Evolutionary conservation across 2,113 vertebrate species (phyloP), one percentile per base, ranked within the genome.

Genomic region (Daubentonia madagascariensis): DNA sequence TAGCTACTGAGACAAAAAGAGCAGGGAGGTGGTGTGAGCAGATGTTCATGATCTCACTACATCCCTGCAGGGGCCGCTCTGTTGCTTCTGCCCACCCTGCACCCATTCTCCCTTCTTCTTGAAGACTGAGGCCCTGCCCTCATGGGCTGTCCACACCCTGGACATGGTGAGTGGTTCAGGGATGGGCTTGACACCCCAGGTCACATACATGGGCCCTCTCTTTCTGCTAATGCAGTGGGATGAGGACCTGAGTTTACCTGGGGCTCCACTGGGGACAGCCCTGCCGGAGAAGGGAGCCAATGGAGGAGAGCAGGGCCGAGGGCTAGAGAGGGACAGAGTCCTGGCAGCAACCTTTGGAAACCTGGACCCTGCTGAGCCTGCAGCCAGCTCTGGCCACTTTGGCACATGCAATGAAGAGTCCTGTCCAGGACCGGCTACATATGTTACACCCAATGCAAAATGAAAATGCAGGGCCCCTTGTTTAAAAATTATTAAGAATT

Each of bases 141-240:
- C 61, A 67, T 2, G 32, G 63, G 32, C 65, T 67, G 32, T 57
- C 65, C 14, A 54, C 10, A 52, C 5, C 54, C 37, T 63, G 76
- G 50, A 63, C 5, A 30, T 3, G 35, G 73, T 0, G 0, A 43
- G 45, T 4, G 20, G 40, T 14, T 45, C 45, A 23, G 70, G 70
- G 54, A 43, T 14, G 12, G 67, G 37, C 25, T 1, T 3, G n/a
- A 57, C 35, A 37, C 45, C 30, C 52, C 2, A 1, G 14, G 57
- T 32, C 59, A 17, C 50, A 50, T 1, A 5, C 8, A 0, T 0
- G 20, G 20, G 25, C 6, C 16, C 20, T 63, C 50, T n/a, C 16
- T 45, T 35, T 59, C 92, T 0, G 2, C 35, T 22, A 8, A 30
- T 18, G 35, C 2, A 18, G 28, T 1, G 5, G 28, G 12, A 70